phyloP scores from a whole-genome alignment of 2,797 vertebrate species.

The Anguilla pacifica region DNA sequence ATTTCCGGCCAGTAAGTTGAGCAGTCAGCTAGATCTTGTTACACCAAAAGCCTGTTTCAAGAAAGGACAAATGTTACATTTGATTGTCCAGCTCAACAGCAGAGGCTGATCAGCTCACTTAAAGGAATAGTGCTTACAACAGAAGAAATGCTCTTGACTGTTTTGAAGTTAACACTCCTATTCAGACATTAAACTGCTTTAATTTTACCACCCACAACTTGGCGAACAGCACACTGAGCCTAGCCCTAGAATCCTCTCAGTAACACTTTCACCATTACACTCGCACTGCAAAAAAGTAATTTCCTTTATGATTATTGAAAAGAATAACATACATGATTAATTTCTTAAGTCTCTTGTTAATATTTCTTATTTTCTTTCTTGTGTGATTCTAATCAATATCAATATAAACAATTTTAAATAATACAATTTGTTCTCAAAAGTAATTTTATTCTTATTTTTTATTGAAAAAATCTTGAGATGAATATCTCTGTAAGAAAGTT shows the following conservation, averaged over 20 bases:
- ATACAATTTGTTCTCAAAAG: not conserved
- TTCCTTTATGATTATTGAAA: not conserved
- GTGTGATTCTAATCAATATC: not conserved
- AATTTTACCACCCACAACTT: not conserved
- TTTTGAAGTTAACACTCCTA: not conserved
- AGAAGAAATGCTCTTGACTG: not conserved
- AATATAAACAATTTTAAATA: not conserved
- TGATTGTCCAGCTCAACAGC: not conserved
- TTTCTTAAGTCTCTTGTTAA: not conserved
- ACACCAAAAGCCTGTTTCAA: not conserved
- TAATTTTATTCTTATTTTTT: not conserved
- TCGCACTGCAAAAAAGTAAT: conserved; percentile 11
- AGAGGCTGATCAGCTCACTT: not conserved
- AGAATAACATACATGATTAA: not conserved
- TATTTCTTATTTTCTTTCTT: not conserved
- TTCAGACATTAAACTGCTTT: not conserved
- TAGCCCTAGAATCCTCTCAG: not conserved
- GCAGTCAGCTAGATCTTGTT: not conserved
- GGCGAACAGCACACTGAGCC: not conserved
- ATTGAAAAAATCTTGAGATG: not conserved
- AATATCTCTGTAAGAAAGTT: not conserved
- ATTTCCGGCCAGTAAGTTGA: not conserved
- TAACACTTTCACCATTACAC: not conserved
- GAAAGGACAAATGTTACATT: not conserved
- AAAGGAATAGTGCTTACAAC: conserved; percentile 1